Base-by-base conservation (phyloP, 1,140 invertebrate species). In the Pogonomyrmex barbatus region DNA sequence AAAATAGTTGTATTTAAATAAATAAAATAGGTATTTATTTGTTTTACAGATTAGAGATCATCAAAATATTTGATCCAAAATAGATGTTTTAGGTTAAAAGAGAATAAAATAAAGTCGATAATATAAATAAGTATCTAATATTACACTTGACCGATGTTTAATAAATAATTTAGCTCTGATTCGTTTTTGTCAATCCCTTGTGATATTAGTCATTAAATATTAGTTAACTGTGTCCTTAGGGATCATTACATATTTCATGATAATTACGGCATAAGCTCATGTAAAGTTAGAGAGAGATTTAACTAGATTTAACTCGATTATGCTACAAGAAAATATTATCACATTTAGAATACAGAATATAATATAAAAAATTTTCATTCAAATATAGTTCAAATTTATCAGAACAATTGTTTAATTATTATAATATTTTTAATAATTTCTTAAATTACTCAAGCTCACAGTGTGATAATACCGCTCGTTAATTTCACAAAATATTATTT, bases 221-320 rank as follows among this genome's bases (percentile, higher is more conserved):
- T 71, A 36, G 62, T 42, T 68, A 45, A 73, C 42, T 52, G 8
- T 47, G 42, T 82, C 78, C 30, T 58, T 71, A 82, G 79, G 79
- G 79, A 82, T 71, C 36, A 67, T 82, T 82, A 73, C 10, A 73
- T 60, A 70, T 82, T 82, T 82, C 56, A 82, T 54, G 67, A 71
- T 82, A 63, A 78, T 78, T 82, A 71, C 39, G 52, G 36, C n/a
- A 24, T 36, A 58, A 71, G 30, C 39, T 58, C 30, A 60, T 60
- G 39, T n/a, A 30, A 30, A 65, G 52, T 67, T 58, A 50, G 67
- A 54, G 79, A 82, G 52, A 82, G 47, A 82, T 71, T 82, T 30
- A 58, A 24, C 30, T 71, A 73, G 24, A 24, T 24, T 24, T 24
- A 24, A 24, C 24, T 82, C 50, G 67, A 82, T 82, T 73, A 42